Conservation (phyloP, 2,888 invertebrate species). For the Scaptomyza reducta region DNA sequence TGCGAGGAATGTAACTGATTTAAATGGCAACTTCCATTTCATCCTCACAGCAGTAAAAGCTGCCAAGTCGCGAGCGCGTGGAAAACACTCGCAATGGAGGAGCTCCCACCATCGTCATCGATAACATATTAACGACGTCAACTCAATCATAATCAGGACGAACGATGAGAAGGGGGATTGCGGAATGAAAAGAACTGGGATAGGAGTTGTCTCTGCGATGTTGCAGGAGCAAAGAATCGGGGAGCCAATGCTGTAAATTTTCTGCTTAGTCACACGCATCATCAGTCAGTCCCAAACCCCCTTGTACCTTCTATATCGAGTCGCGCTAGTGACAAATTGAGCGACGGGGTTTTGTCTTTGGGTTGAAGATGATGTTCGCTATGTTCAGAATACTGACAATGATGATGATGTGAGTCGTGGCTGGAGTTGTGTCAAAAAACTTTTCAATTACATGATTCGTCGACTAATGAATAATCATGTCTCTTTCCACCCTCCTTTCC, state of each 20-base stretch:
- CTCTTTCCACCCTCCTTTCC: constrained; percentile 9
- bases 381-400: constrained; percentile 7
- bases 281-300: constrained; percentile 54
- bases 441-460: constrained; percentile 70
- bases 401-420: constrained; percentile 27
- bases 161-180: not conserved
- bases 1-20: constrained; percentile 64
- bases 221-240: constrained; percentile 14
- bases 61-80: constrained; percentile 20
- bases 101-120: constrained; percentile 42
- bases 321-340: constrained; percentile 76
- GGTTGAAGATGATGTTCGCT: constrained; percentile 14
- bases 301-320: constrained; percentile 19
- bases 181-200: not conserved
- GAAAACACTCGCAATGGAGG: constrained; percentile 9
- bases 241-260: constrained; percentile 47
- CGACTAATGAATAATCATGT: constrained; percentile 60
- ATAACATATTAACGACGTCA: constrained; percentile 79
- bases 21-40: constrained; percentile 48
- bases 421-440: constrained; percentile 38
- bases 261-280: constrained; percentile 67
- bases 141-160: constrained; percentile 75
- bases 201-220: constrained; percentile 24
- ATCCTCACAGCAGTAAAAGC: constrained; percentile 1
- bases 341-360: constrained; percentile 51